Conservation (phyloP, 2,113 vertebrate genomes). For the Cranoglanis bouderius region DNA sequence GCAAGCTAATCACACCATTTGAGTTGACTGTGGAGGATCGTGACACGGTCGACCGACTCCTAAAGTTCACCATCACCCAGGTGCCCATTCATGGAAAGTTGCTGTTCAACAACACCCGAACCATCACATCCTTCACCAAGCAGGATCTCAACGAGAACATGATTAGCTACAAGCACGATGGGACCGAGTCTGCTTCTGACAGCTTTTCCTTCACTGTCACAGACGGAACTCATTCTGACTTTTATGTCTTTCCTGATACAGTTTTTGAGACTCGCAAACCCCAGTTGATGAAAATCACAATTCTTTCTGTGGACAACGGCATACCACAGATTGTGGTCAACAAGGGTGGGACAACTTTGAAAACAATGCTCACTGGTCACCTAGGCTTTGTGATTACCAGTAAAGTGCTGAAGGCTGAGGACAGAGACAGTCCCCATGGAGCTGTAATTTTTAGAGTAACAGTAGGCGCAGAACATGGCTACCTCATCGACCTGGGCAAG, state of each 20-base stretch:
- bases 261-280: conserved; percentile 86
- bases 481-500: conserved; percentile 84
- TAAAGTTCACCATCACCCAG: conserved; percentile 88
- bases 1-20: conserved; percentile 92
- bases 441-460: conserved; percentile 83
- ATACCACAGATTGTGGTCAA: conserved; percentile 85
- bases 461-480: conserved; percentile 79
- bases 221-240: conserved; percentile 91
- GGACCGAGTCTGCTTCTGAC: conserved; percentile 83
- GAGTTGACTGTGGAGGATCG: conserved; percentile 91
- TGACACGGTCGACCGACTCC: conserved; percentile 81
- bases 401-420: conserved; percentile 86
- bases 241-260: conserved; percentile 91
- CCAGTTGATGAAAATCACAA: conserved; percentile 85
- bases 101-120: conserved; percentile 81
- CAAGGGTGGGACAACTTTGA: conserved; percentile 84
- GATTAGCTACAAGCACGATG: conserved; percentile 92
- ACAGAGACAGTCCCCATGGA: conserved; percentile 81
- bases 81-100: conserved; percentile 86
- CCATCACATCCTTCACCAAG: conserved; percentile 84
- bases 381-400: conserved; percentile 87
- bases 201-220: conserved; percentile 94
- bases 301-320: conserved; percentile 85
- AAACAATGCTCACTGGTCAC: conserved; percentile 79
- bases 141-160: conserved; percentile 94